phyloP scores from a whole-genome alignment of 2,888 invertebrate genomes.

The Eupeodes luniger region DNA sequence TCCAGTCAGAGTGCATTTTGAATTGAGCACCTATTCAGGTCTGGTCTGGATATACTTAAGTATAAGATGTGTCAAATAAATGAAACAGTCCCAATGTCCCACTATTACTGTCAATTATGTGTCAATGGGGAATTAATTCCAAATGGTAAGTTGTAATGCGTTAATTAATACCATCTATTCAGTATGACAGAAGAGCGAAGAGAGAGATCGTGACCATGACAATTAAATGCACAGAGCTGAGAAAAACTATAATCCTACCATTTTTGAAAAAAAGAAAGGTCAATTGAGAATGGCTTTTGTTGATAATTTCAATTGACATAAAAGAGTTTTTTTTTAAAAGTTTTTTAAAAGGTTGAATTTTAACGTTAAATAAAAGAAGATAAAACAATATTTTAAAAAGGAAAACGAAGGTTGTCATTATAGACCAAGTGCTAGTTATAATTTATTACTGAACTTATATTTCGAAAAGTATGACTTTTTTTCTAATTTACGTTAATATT shows the following conservation, averaged over 20 bases:
- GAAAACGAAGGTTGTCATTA: no score
- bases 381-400: no score
- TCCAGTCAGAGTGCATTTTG: slow-evolving; percentile 48
- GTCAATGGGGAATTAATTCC: slow-evolving; percentile 44
- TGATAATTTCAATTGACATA: background rate
- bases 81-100: slow-evolving; percentile 31
- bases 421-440: no score
- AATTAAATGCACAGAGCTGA: background rate
- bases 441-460: no score
- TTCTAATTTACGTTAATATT: no score
- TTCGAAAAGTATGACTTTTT: no score
- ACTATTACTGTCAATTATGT: slow-evolving; percentile 48
- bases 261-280: background rate
- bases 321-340: background rate
- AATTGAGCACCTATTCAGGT: slow-evolving; percentile 4
- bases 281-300: background rate
- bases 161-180: slow-evolving; percentile 55
- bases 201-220: slow-evolving; percentile 15
- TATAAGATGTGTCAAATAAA: slow-evolving; percentile 53
- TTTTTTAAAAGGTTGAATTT: background rate
- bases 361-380: no score
- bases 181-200: background rate
- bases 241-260: background rate
- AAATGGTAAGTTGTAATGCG: slow-evolving; percentile 43
- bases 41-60: background rate